Percentiles rank a stretch among this genome's conserved stretches.
phyloP scores from a whole-genome alignment of 1,140 invertebrate genomes.

The Drosophila santomea region DNA sequence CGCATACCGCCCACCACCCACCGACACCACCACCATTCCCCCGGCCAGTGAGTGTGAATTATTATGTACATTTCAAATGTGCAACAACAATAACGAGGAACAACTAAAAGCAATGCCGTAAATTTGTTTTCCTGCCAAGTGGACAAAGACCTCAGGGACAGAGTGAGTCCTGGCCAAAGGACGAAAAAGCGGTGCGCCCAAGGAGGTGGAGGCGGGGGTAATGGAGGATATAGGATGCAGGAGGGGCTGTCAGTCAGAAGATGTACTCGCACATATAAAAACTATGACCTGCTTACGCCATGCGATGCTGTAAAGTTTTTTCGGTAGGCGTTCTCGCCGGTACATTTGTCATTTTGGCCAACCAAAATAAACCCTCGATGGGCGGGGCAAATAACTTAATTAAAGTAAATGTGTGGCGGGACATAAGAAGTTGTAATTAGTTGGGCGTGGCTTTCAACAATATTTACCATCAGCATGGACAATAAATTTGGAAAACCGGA shows the following conservation, averaged over 20 bases:
- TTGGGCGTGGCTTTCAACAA: conserved; percentile 57
- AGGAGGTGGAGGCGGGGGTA: not conserved
- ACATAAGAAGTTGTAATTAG: conserved; percentile 77
- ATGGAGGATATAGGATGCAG: not conserved
- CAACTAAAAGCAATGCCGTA: conserved; percentile 79
- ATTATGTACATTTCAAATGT: conserved; percentile 82
- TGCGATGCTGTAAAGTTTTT: conserved; percentile 69
- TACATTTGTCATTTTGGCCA: conserved; percentile 71
- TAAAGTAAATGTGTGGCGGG: conserved; percentile 74
- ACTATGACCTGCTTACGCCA: conserved; percentile 61
- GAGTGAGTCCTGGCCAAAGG: conserved; percentile 24
- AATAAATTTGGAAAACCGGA: conserved; percentile 24
- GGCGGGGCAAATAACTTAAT: conserved; percentile 66
- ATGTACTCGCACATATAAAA: conserved; percentile 48
- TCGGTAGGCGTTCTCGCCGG: conserved; percentile 56
- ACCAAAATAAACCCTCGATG: not conserved
- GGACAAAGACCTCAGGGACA: conserved; percentile 39
- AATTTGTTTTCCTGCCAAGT: conserved; percentile 73
- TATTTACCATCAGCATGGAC: conserved; percentile 57
- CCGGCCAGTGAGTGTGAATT: conserved; percentile 60
- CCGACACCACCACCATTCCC: not conserved
- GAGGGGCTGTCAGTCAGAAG: conserved; percentile 13
- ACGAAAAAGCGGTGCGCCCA: not conserved
- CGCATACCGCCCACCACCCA: not conserved
- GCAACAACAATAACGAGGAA: conserved; percentile 69